A percentile compares a stretch with the other conserved stretches of the same genome.
These are phyloP conservation scores for Phainopepla nitens DNA, from an alignment of 2,113 vertebrate genomes.

Conservation along the genomic window DNA sequence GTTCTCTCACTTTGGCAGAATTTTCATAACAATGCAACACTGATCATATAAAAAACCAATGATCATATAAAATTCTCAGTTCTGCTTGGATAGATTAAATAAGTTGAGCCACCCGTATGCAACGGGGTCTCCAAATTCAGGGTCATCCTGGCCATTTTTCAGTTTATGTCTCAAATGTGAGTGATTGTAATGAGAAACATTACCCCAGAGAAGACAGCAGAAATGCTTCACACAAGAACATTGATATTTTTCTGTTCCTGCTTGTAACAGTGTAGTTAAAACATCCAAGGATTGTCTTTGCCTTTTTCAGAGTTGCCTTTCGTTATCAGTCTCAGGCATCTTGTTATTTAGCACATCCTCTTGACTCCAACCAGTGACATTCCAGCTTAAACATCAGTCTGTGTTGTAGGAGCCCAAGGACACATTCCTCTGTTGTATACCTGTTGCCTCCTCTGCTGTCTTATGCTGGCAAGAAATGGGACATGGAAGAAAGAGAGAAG, in stretches of 20 bases:
- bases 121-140: background rate
- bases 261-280: background rate
- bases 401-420: background rate
- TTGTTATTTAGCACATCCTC: background rate
- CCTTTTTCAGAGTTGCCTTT: background rate
- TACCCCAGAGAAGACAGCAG: background rate
- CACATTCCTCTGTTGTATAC: fast-evolving
- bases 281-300: background rate
- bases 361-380: background rate
- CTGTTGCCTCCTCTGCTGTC: background rate
- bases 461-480: background rate
- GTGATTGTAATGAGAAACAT: background rate
- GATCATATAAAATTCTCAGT: background rate
- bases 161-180: background rate
- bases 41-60: background rate
- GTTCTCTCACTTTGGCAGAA: background rate
- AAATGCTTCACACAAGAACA: background rate
- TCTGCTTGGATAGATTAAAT: background rate
- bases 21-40: background rate
- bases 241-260: background rate
- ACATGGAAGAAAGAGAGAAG: background rate
- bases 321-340: background rate
- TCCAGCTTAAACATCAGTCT: background rate
- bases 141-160: background rate
- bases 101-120: background rate